These are phyloP conservation scores for rat (Rattus norvegicus) DNA, from an alignment of 2,113 vertebrate species.

Conservation along the genomic window DNA sequence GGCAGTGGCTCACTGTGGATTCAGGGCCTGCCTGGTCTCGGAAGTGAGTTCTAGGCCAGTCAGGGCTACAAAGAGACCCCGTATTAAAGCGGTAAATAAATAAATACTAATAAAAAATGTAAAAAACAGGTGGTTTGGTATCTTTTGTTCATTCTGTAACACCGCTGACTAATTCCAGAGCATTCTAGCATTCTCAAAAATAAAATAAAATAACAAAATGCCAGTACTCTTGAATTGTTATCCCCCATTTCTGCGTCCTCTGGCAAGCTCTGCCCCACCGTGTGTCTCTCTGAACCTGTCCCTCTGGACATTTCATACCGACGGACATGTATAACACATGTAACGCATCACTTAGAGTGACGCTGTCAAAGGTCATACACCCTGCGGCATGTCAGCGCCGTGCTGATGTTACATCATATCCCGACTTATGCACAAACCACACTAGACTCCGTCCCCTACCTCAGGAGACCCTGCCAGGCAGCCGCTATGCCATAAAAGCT, in stretches of 20 bases:
- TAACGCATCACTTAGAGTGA: not conserved
- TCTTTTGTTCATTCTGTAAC: not conserved
- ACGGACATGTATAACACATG: accelerated
- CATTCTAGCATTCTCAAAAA: not conserved
- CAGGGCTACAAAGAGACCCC: not conserved
- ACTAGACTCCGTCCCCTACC: accelerated
- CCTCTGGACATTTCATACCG: not conserved
- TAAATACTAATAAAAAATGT: not conserved
- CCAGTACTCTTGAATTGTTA: not conserved
- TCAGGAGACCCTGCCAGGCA: not conserved
- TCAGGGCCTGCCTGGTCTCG: not conserved
- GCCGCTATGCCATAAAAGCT: not conserved
- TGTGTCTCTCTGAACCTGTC: not conserved
- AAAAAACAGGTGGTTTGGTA: not conserved
- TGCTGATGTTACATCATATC: no score
- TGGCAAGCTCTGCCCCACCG: not conserved
- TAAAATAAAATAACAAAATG: not conserved
- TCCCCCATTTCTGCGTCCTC: no score
- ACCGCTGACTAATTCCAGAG: conserved; percentile 8
- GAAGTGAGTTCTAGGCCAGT: not conserved
- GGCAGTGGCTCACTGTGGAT: not conserved
- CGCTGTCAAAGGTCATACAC: not conserved
- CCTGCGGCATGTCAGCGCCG: accelerated
- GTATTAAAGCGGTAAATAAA: not conserved
- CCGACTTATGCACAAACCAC: not conserved